These are phyloP conservation scores for Sipha maydis DNA, from an alignment of 2,888 invertebrate genomes.

Conservation along the genomic window DNA sequence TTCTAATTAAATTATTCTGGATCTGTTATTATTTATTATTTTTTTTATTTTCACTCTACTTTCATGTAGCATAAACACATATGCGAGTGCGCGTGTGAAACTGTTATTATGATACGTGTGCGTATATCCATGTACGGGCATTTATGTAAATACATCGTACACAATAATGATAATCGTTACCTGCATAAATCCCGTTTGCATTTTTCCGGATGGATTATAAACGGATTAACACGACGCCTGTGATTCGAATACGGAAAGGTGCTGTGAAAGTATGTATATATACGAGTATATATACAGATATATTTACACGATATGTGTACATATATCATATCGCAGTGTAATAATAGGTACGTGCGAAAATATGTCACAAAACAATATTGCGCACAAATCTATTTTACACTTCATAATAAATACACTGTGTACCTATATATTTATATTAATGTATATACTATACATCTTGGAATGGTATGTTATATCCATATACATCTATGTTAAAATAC, in stretches of 20 bases:
- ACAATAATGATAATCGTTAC: conserved; percentile 9
- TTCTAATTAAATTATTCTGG: conserved; percentile 52
- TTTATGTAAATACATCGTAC: neutral
- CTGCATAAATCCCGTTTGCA: conserved; percentile 8
- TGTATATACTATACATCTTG: too few species aligned
- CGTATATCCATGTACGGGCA: neutral
- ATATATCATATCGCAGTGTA: too few species aligned
- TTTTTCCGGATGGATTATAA: conserved; percentile 27
- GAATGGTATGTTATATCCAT: too few species aligned
- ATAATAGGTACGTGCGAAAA: neutral
- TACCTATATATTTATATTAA: too few species aligned
- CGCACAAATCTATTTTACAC: too few species aligned
- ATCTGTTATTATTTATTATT: conserved; percentile 1
- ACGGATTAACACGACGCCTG: neutral
- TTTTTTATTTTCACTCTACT: conserved; percentile 34
- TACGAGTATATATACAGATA: too few species aligned
- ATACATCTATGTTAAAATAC: too few species aligned
- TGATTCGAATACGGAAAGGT: neutral
- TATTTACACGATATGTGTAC: too few species aligned
- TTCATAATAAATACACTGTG: too few species aligned
- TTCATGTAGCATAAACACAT: neutral
- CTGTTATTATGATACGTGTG: neutral
- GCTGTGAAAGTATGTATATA: neutral
- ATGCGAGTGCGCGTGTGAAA: neutral
- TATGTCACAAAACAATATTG: conserved; percentile 34